These are phyloP conservation scores for Bagarius yarrelli DNA, from an alignment of 2,113 vertebrate species.

Conservation along the genomic window DNA sequence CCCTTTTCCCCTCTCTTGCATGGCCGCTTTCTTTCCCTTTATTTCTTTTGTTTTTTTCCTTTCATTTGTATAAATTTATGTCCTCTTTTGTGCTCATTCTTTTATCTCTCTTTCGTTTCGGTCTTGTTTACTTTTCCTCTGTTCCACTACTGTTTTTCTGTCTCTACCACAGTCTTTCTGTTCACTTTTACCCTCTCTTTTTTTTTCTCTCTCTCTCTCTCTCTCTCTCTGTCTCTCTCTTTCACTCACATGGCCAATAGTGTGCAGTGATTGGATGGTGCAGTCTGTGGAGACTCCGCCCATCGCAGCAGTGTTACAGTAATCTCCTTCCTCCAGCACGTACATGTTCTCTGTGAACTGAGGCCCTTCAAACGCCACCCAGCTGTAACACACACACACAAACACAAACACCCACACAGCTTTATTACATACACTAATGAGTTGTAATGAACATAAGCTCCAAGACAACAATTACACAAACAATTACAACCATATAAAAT, in stretches of 20 bases:
- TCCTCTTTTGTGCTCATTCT: neutral
- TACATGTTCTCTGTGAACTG: constrained; percentile 85
- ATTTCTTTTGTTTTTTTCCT: neutral
- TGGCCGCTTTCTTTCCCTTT: neutral
- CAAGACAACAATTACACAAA: neutral
- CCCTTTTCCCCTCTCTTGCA: neutral
- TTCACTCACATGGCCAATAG: constrained; percentile 80
- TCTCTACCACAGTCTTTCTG: neutral
- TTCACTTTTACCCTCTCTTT: too few relatives aligned
- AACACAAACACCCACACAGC: constrained; percentile 20
- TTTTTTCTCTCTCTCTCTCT: neutral
- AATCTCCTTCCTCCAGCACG: constrained; percentile 89
- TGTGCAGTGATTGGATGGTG: constrained; percentile 78
- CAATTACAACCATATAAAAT: neutral
- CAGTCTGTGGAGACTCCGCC: constrained; percentile 74
- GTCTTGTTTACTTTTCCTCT: neutral
- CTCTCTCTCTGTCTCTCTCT: neutral
- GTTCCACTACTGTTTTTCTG: neutral
- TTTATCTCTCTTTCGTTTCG: neutral
- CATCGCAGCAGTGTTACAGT: constrained; percentile 77
- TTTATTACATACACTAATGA: neutral
- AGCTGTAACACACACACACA: constrained; percentile 70
- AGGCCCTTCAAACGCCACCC: constrained; percentile 82
- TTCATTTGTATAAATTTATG: neutral
- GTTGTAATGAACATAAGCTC: neutral